Percentiles rank a stretch among this genome's conserved stretches.
Evolutionary conservation across 2,113 vertebrate genomes (phyloP).

Genomic region (Jacana jacana): DNA sequence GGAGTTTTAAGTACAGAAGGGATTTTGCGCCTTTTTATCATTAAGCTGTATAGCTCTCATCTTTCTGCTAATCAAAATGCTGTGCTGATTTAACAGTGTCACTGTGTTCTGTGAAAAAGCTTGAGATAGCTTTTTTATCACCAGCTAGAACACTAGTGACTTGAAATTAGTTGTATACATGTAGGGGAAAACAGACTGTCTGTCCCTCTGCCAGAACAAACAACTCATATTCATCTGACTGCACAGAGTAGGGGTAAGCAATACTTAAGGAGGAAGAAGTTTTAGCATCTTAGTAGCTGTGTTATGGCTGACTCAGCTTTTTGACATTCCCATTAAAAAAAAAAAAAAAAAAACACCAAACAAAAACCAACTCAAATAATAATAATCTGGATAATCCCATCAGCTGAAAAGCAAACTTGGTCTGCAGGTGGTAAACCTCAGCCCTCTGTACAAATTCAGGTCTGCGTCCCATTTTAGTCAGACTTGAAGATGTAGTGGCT

Average conservation of each 20-base stretch:
- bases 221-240: conserved; percentile 59
- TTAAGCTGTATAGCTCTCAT: background rate
- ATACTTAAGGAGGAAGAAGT: background rate
- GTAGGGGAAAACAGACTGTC: conserved; percentile 56
- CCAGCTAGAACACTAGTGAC: conserved; percentile 49
- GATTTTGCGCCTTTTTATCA: background rate
- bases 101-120: conserved; percentile 53
- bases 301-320: conserved; percentile 50
- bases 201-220: conserved; percentile 62
- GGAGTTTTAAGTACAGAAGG: background rate
- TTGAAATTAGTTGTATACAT: conserved; percentile 51
- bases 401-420: background rate
- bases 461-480: background rate
- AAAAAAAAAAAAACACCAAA: no score
- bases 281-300: conserved; percentile 19
- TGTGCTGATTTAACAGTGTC: conserved; percentile 54
- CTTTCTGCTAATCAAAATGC: conserved; percentile 51
- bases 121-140: conserved; percentile 60
- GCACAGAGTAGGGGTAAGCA: conserved; percentile 13
- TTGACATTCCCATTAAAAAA: background rate
- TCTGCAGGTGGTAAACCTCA: background rate
- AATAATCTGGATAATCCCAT: background rate
- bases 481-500: rapidly evolving
- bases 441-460: background rate
- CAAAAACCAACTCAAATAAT: no score